Base-by-base conservation (phyloP, 2,797 vertebrate genomes). In the Sitta carolinensis region DNA sequence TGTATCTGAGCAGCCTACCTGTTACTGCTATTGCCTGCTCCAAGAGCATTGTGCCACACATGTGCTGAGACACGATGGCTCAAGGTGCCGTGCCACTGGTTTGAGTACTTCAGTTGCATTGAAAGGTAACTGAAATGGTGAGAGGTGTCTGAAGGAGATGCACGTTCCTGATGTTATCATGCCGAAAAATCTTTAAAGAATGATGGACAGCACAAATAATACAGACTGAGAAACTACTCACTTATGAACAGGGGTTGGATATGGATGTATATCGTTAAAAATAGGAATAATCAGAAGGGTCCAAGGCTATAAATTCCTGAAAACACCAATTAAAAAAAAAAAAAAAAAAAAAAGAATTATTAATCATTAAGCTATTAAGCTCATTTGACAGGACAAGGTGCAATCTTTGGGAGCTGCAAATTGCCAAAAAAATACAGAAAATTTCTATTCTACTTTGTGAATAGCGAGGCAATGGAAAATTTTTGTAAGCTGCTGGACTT, bases 401-500 rank as follows among this genome's bases (percentile, higher is more conserved):
- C 57, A 62, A 38, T n/a, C 34, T 54, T 84, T 0, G 0, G 45
- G 63, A 93, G 84, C 62, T 27, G 45, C 2, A 3, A 40, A 73
- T 77, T 80, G 91, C 38, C 40, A 2, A 32, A 40, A 89, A 64
- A 30, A 48, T 13, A 69, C 29, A 61, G 52, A 61, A 93, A 47
- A 67, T 29, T 57, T 58, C 63, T 86, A 1, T 67, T 91, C 61
- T 43, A 17, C 34, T 70, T 63, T 73, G 38, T 64, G 74, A 90
- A 61, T 32, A 80, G 42, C 4, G 0, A 43, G 36, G 59, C 45
- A 95, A 42, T 54, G 73, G n/a, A 85, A 89, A 72, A 77, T 58
- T 55, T 62, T 58, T 83, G 23, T 45, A 34, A 92, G 64, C 84
- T 68, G 79, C 62, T 85, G 72, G 36, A 83, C 69, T 89, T 92